Base-by-base conservation (phyloP, 2,797 vertebrate species). In the Anguilla marmorata region DNA sequence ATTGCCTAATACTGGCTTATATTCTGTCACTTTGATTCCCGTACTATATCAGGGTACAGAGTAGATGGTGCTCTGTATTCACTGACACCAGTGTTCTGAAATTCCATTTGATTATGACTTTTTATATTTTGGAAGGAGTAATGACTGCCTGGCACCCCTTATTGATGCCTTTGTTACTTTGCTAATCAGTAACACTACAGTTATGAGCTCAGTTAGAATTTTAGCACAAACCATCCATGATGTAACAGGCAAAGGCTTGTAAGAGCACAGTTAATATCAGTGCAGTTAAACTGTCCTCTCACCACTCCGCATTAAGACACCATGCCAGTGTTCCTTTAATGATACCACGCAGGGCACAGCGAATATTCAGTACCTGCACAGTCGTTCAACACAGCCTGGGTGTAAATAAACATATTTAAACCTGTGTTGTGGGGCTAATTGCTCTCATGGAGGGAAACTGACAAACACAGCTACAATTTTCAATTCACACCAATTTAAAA, bases 401-500 rank as follows among this genome's bases (percentile, higher is more conserved):
- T 54, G 82, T 30, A 60, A 76, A 88, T 85, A 85, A 74, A 85
- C 12, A 84, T 54, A 45, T 66, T 66, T 11, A 88, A 30, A 74
- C 27, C 30, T 85, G 63, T 45, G 24, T 45, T 52, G 85, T 76
- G 60, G 45, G 84, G 87, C 87, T 72, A 88, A 88, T 88, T 88
- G 52, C 37, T 11, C 19, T 2, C 48, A 58, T 76, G 66, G n/a
- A 88, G 69, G 83, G 37, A 85, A 88, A 88, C 60, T 58, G 33
- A 58, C 69, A 24, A 79, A 56, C 54, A 76, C 19, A 74, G 69
- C 30, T 37, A 83, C 69, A 83, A 76, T 88, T 88, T 85, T 88
- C 63, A 85, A 85, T 88, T 79, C 69, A 84, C 63, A 84, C 80
- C 48, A 88, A 58, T 85, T 85, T 74, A 85, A 88, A 88, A 30